Evolutionary conservation across 2,113 vertebrate genomes (phyloP), one percentile per base, ranked within the genome.

Genomic region (Melanotaenia duboulayi): DNA sequence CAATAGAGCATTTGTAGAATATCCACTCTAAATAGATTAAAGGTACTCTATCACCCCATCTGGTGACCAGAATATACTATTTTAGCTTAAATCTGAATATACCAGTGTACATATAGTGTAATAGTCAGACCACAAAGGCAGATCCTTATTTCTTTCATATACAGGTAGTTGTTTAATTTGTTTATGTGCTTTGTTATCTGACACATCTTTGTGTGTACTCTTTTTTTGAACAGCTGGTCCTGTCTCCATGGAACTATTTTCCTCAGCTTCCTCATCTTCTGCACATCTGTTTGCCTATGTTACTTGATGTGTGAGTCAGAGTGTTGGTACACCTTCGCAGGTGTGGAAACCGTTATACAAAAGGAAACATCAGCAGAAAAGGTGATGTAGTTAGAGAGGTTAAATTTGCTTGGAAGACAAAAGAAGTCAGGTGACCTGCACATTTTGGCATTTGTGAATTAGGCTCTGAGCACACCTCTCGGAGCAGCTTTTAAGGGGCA

Each of bases 1-100:
- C 90, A 87, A 90, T 93, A 86, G 70, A 86, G 80, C 82, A 88
- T 92, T 92, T 90, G 87, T 87, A 90, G 78, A 90, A 91, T 88
- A 85, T 79, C 81, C 73, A 71, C 63, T 73, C 58, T 78, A 82
- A 89, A 89, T 86, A 89, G 83, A 86, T 90, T 86, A 84, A 85
- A 85, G 83, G 39, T 71, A 79, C 60, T 77, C 40, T 16, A 42
- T 86, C 66, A 51, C 35, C 78, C 73, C 81, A 78, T 74, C 44
- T 25, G 19, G 25, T 69, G 74, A 76, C 58, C 62, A 70, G 17
- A 42, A 58, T 80, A 61, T 64, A 35, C 69, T 70, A 72, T 87
- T 78, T 72, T 63, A 59, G 49, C 25, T 49, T 63, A 16, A 28
- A 79, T 78, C 65, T 52, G 51, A 83, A 42, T 49, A 54, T 11